Base-by-base conservation (phyloP, 2,888 invertebrate species). In the Lasioglossum malachurum region DNA sequence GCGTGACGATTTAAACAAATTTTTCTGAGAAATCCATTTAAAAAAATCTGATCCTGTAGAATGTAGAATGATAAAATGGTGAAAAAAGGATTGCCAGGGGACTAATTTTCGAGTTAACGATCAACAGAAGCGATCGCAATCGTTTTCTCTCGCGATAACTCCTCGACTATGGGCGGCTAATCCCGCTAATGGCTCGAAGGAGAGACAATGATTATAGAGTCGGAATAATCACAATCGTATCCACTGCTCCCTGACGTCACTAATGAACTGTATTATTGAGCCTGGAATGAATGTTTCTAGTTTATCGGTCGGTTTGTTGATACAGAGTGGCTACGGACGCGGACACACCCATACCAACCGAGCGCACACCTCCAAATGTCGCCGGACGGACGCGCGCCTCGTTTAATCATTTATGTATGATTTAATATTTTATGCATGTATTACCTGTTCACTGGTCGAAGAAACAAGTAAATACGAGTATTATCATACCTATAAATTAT, bases 401-500 rank as follows among this genome's bases (percentile, higher is more conserved):
- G 38, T 72, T 84, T 53, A 53, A 84, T 78, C 78, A 49, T 3
- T 46, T 71, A 57, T 60, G 67, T 83, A 73, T 14, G 19, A 60
- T 82, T n/a, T 46, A 49, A 76, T 35, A 35, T 67, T 67, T 67
- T 67, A 67, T 67, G 35, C 10, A 67, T 67, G 67, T 35, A 53
- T 53, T 53, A 23, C 53, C 53, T 53, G 53, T 53, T 23, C 23
- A 23, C 53, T 10, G 10, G 53, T 0, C 16, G 27, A 31, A 31
- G 53, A 46, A 49, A 60, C 53, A 23, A 53, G 35, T 71, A 75
- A 84, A 78, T 35, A 75, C 64, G 35, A 53, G 53, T 23, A 79
- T 84, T 79, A 84, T 64, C 75, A 57, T 75, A 53, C 60, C 35
- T n/a, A 72, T 84, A 84, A 84, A 84, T 84, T 75, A 78, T 75